A percentile compares a stretch with the other conserved stretches of the same genome.
phyloP scores from a whole-genome alignment of 1,140 invertebrate species.

The Drepana arcuata region DNA sequence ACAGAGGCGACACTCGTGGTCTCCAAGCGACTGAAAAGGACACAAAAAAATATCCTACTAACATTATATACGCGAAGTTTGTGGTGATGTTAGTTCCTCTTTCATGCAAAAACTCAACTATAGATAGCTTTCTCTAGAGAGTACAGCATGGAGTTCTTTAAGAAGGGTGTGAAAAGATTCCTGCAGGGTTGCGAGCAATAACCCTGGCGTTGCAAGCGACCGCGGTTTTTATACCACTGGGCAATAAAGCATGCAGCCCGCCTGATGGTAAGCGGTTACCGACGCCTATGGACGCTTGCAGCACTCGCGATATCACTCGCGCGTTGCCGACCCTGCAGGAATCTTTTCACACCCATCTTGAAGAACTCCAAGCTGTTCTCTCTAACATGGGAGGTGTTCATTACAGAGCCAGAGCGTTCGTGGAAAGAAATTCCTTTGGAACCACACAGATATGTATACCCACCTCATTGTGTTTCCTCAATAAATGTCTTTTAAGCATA shows the following conservation, averaged over 20 bases:
- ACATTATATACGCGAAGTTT: background rate
- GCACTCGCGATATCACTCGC: background rate
- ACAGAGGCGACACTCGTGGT: constrained; percentile 41
- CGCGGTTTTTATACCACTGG: too few relatives aligned
- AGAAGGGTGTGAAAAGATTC: too few relatives aligned
- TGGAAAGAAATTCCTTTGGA: background rate
- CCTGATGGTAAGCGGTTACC: background rate
- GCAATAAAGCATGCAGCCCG: too few relatives aligned
- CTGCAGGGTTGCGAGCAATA: too few relatives aligned
- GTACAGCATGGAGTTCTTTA: too few relatives aligned
- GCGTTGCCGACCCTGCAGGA: too few relatives aligned
- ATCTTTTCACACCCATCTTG: too few relatives aligned
- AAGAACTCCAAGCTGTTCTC: too few relatives aligned
- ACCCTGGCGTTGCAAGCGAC: too few relatives aligned
- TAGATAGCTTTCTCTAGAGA: too few relatives aligned
- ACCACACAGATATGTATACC: constrained; percentile 2
- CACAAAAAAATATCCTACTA: constrained; percentile 1
- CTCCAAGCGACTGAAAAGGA: constrained; percentile 8
- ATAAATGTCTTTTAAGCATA: constrained; percentile 38
- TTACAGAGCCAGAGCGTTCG: background rate
- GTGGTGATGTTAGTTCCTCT: background rate
- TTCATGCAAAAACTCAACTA: background rate
- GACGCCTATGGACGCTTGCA: background rate
- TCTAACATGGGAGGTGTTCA: background rate
- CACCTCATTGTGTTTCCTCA: constrained; percentile 40